Evolutionary conservation across 1,140 invertebrate genomes (phyloP), one percentile per base, ranked within the genome.

Genomic region (Hycleus phaleratus): DNA sequence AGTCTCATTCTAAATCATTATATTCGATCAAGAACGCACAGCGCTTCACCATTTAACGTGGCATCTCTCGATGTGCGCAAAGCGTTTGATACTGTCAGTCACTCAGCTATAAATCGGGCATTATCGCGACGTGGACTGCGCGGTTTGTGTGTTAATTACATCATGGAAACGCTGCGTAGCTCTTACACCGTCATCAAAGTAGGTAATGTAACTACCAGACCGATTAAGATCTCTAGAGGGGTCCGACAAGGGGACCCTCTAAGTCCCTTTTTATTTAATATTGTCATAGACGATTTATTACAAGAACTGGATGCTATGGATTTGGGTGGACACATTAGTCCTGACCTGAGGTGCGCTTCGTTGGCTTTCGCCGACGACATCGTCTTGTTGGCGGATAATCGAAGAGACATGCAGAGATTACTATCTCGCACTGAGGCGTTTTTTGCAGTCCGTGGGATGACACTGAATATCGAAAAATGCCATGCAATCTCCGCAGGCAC

Each of bases 181-280:
- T 59, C 66, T 0, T 1, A 18, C 18, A 56, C 50, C 1, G 71
- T 66, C 8, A 59, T 51, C 26, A 47, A 48, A 18, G 63, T 68
- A 0, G 55, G 58, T 25, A 54, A 50, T 0, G 25, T 53, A 1
- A 38, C 40, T n/a, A 65, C 62, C 43, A 38, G 26, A 7, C 59
- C 60, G 58, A 62, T 67, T 5, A 47, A 32, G 10, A 56, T 68
- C 9, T 62, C 61, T 0, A 56, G 63, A 26, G 78, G 76, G 0
- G 77, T 79, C 1, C 71, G 74, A 46, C 78, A 79, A 51, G 77
- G 78, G 0, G 77, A 79, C 47, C 74, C 12, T 0, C 62, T 79
- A 3, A 73, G 71, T 1, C 74, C 75, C 1, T 26, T 76, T 0
- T 60, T 79, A 0, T 79, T 79, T 51, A 78, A 78, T 53, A 46